A percentile compares a stretch with the other conserved stretches of the same genome.
Conservation (phyloP, 2,888 invertebrate genomes). For the Agonopterix arenella region DNA sequence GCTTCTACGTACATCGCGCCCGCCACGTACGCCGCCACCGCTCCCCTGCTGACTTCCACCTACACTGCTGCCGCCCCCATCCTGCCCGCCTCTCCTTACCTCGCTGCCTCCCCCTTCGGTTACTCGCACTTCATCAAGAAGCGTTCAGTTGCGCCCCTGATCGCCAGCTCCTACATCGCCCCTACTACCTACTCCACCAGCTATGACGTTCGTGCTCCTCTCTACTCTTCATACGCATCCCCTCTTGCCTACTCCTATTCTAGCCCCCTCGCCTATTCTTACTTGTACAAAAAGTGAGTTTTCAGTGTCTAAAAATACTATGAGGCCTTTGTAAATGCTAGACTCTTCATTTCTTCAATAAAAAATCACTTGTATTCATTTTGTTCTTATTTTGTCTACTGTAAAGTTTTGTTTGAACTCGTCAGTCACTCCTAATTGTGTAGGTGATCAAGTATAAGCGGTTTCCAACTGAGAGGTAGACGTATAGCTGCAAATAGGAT, state of each 20-base stretch:
- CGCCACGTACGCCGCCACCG: conserved; percentile 25
- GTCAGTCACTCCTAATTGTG: conserved; percentile 52
- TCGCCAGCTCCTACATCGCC: neutral
- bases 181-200: neutral
- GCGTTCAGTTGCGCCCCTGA: conserved; percentile 2
- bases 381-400: neutral
- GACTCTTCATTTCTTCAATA: too few species aligned
- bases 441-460: conserved; percentile 43
- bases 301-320: neutral
- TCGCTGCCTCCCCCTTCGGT: neutral
- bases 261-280: conserved; percentile 2
- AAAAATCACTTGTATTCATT: too few species aligned
- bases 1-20: conserved; percentile 24
- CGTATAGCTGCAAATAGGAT: conserved; percentile 59
- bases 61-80: conserved; percentile 31
- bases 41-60: conserved; percentile 32
- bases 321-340: too few species aligned
- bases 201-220: neutral
- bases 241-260: neutral
- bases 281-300: conserved; percentile 5
- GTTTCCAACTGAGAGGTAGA: conserved; percentile 44
- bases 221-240: neutral
- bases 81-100: neutral
- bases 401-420: conserved; percentile 23
- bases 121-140: conserved; percentile 4